A percentile compares a stretch with the other conserved stretches of the same genome.
Evolutionary conservation across 2,888 invertebrate genomes (phyloP).

Genomic region (Smittia sp.): DNA sequence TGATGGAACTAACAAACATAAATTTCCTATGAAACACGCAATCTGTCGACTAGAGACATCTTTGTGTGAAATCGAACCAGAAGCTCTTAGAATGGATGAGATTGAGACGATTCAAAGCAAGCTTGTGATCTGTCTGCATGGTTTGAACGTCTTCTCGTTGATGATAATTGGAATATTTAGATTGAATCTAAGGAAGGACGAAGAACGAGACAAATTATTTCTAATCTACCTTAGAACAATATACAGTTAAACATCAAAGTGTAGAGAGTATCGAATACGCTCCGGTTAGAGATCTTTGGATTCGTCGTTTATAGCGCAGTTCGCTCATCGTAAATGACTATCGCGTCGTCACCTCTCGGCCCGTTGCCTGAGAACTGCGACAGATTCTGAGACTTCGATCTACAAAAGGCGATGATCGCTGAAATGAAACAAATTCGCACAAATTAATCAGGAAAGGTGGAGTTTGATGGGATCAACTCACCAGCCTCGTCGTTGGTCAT

Average conservation of each 20-base stretch:
- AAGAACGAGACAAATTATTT: not conserved
- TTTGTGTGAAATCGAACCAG: no score
- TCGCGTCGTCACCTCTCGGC: slow-evolving; percentile 14
- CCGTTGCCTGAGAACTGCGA: slow-evolving; percentile 19
- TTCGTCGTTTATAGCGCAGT: slow-evolving; percentile 24
- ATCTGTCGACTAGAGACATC: not conserved
- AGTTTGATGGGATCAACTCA: no score
- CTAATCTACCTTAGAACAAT: slow-evolving; percentile 12
- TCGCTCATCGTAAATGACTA: slow-evolving; percentile 39
- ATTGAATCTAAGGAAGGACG: not conserved
- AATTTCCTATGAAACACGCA: not conserved
- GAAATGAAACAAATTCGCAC: no score
- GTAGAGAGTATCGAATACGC: not conserved
- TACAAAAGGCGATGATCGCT: slow-evolving; percentile 34
- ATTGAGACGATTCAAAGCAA: not conserved
- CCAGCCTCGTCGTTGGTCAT: slow-evolving; percentile 40
- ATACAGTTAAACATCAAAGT: not conserved
- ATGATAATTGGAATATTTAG: not conserved
- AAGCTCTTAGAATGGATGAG: no score
- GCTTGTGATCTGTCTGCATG: no score
- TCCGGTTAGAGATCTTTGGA: not conserved
- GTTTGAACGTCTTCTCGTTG: no score
- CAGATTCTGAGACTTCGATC: slow-evolving; percentile 37
- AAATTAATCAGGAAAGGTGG: no score
- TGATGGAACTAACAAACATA: not conserved